Base-by-base conservation (phyloP, 2,113 vertebrate genomes). In the Dryoscopus gambensis region DNA sequence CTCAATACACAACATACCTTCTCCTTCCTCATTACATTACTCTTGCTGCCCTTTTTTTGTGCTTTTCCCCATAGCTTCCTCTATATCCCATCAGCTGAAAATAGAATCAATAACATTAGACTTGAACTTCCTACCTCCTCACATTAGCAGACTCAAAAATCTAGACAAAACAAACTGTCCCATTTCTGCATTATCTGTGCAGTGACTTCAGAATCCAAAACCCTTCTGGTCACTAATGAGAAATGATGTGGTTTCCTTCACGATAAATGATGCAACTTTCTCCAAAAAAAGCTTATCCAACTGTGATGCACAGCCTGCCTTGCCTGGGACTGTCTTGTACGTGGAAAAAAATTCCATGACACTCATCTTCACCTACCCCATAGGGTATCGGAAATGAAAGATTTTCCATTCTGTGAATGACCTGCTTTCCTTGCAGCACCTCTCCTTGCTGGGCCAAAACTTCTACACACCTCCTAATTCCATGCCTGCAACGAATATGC, bases 151-250 rank as follows among this genome's bases (percentile, higher is more conserved):
- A 55, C 56, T 84, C 47, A 64, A 78, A 93, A 86, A 90, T 52
- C 31, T 78, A 96, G 92, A 94, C 76, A 95, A 97, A 96, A 95
- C 91, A 96, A 84, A 25, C 49, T 31, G 56, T 93, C 53, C 56
- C 62, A 44, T 57, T 95, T 81, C 83, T 87, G 69, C 60, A 53
- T 68, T 74, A 80, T 65, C 89, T 79, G 44, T 78, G 62, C 59
- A 68, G 52, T 75, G 47, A 88, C 78, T 64, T 89, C 73, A 78
- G 64, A 91, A 63, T 52, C 33, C 3, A 91, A 92, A 87, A 31
- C 33, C 15, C 35, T 90, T 62, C 76, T 88, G 59, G 52, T 89
- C 50, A 47, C 0, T 0, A 93, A 75, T 63, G 55, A 95, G 75
- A 86, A 86, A 62, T 4, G 3, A 75, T 35, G 55, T 2, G 11